Evolutionary conservation across 2,888 invertebrate genomes (phyloP).

Genomic region (Drosophila peninsularis): DNA sequence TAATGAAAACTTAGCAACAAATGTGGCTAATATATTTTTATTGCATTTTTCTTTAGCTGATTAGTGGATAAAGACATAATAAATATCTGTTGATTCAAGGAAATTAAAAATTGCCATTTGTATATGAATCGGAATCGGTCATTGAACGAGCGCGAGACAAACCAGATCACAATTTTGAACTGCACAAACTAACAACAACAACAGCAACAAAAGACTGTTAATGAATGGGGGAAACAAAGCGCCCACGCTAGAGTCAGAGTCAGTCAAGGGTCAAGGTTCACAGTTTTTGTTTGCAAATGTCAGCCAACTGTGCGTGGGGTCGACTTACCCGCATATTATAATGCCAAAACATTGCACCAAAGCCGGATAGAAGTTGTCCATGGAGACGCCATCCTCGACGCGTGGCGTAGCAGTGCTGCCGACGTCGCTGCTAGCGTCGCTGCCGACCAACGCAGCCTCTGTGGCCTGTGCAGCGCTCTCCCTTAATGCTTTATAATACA

Average conservation of each 20-base stretch:
- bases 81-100: constrained; percentile 12
- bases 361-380: constrained; percentile 95
- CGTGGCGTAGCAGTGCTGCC: constrained; percentile 32
- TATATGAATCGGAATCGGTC: constrained; percentile 41
- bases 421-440: constrained; percentile 15
- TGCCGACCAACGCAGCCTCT: constrained; percentile 31
- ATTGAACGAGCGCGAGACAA: constrained; percentile 48
- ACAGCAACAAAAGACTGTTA: constrained; percentile 16
- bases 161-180: constrained; percentile 18
- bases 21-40: no score
- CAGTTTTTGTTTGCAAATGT: background rate
- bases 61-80: background rate
- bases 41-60: background rate
- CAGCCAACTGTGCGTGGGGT: constrained; percentile 4
- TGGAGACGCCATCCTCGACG: constrained; percentile 83
- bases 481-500: constrained; percentile 69
- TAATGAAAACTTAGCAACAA: no score
- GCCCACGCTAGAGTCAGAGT: constrained; percentile 7
- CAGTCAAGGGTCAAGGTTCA: constrained; percentile 21
- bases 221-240: constrained; percentile 3
- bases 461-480: constrained; percentile 37
- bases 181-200: constrained; percentile 10
- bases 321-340: constrained; percentile 93
- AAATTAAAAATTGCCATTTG: constrained; percentile 16
- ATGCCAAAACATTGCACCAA: constrained; percentile 96